These are phyloP conservation scores for Spondyliosoma cantharus DNA, from an alignment of 2,797 vertebrate genomes.

Conservation along the genomic window DNA sequence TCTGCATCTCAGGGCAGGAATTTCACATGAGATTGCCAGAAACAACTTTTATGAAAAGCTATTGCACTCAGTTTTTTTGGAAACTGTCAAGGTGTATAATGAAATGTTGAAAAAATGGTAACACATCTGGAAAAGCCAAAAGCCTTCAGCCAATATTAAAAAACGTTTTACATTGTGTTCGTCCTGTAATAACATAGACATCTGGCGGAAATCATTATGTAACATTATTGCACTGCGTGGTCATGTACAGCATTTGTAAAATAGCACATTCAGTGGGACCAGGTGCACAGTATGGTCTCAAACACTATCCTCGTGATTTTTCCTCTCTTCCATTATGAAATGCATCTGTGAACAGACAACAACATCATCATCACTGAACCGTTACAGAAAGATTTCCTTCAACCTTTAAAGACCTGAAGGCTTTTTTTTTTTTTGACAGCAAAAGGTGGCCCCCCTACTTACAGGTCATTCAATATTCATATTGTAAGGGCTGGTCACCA, in stretches of 20 bases:
- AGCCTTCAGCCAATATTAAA: not conserved
- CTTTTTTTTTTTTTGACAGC: conserved; percentile 2
- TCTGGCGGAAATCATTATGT: conserved; percentile 33
- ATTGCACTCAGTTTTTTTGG: not conserved
- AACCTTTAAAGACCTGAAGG: not conserved
- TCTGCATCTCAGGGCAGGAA: not conserved
- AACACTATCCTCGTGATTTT: not conserved
- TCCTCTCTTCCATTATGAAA: not conserved
- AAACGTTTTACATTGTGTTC: conserved; percentile 17
- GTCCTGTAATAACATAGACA: not conserved
- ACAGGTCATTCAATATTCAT: conserved; percentile 36
- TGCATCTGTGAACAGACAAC: not conserved
- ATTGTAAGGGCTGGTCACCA: not conserved
- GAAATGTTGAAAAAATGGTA: not conserved
- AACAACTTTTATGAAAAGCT: not conserved
- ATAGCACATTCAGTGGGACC: not conserved
- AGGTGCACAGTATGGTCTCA: conserved; percentile 1
- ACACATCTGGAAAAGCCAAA: conserved; percentile 15
- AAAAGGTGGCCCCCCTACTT: conserved; percentile 12
- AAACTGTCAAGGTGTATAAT: not conserved
- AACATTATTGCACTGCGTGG: conserved; percentile 1
- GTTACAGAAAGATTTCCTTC: not conserved
- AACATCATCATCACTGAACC: not conserved
- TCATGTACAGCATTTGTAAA: conserved; percentile 13
- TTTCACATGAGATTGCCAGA: not conserved